Conservation (phyloP, 2,113 vertebrate genomes). For the Morone chrysops region DNA sequence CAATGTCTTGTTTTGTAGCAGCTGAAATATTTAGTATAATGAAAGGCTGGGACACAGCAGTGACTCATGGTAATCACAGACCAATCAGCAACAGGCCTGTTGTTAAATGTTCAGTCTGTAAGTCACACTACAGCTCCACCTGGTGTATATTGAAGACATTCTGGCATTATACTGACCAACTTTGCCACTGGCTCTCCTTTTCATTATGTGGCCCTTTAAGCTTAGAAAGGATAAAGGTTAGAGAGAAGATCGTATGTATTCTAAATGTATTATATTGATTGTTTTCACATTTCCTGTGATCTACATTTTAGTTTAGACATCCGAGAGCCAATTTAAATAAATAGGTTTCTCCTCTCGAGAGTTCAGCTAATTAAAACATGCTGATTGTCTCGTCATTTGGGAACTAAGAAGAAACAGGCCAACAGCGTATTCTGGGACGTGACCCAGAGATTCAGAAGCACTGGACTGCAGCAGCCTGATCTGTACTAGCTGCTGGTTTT, state of each 20-base stretch:
- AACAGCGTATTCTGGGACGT: conserved; percentile 15
- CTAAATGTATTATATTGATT: background rate
- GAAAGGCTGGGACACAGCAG: background rate
- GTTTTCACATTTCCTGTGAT: background rate
- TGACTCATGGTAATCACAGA: conserved; percentile 16
- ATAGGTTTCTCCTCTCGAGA: background rate
- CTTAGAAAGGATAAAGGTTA: background rate
- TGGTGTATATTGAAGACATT: background rate
- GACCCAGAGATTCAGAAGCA: conserved; percentile 6
- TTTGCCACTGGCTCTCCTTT: background rate
- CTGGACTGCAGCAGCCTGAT: background rate
- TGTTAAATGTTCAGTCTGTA: background rate
- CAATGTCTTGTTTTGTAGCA: background rate
- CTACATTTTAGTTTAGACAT: conserved; percentile 3
- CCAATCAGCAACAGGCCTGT: background rate
- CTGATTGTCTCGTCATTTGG: background rate
- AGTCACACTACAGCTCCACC: conserved; percentile 16
- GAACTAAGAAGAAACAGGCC: conserved; percentile 24
- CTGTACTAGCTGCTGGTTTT: background rate
- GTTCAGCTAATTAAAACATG: conserved; percentile 25
- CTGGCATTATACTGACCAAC: background rate
- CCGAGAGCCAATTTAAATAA: background rate
- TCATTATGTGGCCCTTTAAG: background rate
- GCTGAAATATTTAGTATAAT: background rate
- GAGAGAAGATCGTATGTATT: background rate